Conservation (phyloP, 2,113 vertebrate species). For the Pristiophorus japonicus region DNA sequence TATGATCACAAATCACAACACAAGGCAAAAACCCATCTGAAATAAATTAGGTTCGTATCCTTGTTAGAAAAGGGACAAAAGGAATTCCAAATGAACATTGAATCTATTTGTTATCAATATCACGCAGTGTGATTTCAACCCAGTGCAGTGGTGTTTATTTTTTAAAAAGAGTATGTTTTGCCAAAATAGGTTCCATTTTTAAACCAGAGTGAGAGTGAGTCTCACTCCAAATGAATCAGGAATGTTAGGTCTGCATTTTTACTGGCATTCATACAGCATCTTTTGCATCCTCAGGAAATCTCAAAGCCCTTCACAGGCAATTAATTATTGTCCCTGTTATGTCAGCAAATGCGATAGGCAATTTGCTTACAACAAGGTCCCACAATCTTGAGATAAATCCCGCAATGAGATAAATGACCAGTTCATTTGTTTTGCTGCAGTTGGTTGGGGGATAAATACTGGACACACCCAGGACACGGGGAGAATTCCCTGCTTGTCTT, state of each 20-base stretch:
- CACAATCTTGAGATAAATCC: not conserved
- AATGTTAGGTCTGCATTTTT: not conserved
- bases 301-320: not conserved
- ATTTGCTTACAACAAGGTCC: not conserved
- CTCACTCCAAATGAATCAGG: not conserved
- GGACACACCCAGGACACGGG: not conserved
- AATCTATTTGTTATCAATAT: not conserved
- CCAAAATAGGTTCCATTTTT: not conserved
- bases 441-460: not conserved
- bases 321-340: not conserved
- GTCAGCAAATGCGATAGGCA: not conserved
- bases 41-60: not conserved
- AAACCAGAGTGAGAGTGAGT: not conserved
- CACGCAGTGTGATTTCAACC: not conserved
- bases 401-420: not conserved
- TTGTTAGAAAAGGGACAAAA: not conserved
- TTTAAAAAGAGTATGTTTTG: not conserved
- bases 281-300: not conserved
- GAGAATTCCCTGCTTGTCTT: not conserved
- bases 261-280: not conserved
- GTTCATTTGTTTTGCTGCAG: not conserved
- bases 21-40: not conserved
- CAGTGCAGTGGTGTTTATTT: not conserved
- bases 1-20: not conserved
- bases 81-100: not conserved